Evolutionary conservation across 2,113 vertebrate species (phyloP).

Genomic region (Dasyurus viverrinus): DNA sequence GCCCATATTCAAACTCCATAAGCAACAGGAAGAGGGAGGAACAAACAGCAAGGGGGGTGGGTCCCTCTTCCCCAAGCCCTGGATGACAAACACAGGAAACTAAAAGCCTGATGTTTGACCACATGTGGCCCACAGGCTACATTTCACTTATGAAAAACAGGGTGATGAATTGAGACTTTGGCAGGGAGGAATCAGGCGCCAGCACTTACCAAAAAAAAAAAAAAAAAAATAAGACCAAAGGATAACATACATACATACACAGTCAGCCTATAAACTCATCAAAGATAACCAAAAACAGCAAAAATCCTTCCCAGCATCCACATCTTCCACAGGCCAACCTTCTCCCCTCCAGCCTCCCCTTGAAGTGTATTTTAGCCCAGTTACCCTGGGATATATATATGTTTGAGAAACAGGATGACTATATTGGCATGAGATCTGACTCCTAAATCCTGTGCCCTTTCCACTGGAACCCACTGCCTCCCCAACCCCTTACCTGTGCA

Average conservation of each 20-base stretch:
- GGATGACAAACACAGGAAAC: neutral
- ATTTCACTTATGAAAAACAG: neutral
- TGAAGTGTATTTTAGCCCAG: neutral
- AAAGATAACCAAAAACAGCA: neutral
- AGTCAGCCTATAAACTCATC: neutral
- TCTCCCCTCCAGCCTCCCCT: neutral
- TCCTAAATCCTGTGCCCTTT: neutral
- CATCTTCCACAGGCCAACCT: neutral
- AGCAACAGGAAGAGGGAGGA: neutral
- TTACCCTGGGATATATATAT: neutral
- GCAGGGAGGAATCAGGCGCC: neutral
- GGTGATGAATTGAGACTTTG: neutral
- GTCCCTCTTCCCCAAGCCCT: neutral
- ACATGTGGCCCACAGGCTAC: neutral
- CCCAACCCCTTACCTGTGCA: constrained; percentile 91
- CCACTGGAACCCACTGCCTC: neutral
- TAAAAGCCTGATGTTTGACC: neutral
- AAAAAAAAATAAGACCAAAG: neutral
- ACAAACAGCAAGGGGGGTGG: neutral
- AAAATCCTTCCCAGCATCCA: neutral
- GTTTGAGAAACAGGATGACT: neutral
- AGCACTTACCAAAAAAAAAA: neutral
- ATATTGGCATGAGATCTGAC: neutral
- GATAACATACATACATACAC: neutral
- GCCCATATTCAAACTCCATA: neutral